These are phyloP conservation scores for Epiperipatus broadwayi DNA, from an alignment of 2,888 invertebrate species.

Conservation along the genomic window DNA sequence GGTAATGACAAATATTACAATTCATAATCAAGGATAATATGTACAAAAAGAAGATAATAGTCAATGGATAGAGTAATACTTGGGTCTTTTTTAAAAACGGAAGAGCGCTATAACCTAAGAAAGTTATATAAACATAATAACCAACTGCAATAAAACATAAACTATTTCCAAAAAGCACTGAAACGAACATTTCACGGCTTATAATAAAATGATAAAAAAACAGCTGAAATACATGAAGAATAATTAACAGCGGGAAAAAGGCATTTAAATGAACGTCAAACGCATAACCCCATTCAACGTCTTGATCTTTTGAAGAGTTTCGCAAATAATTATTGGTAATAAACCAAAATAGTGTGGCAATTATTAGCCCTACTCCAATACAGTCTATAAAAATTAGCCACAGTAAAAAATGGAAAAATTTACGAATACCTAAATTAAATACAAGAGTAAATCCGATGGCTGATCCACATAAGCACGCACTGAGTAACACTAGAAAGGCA, in stretches of 20 bases:
- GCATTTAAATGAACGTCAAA: conserved; percentile 98
- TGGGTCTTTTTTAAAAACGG: conserved; percentile 68
- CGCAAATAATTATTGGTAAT: conserved; percentile 57
- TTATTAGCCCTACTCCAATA: conserved; percentile 61
- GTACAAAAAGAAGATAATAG: conserved; percentile 53
- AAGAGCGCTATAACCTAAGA: conserved; percentile 83
- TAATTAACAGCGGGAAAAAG: conserved; percentile 83
- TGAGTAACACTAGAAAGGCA: conserved; percentile 79
- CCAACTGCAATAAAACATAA: conserved; percentile 74
- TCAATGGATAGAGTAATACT: conserved; percentile 60
- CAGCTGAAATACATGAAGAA: conserved; percentile 78
- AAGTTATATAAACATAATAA: conserved; percentile 91
- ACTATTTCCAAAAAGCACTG: conserved; percentile 63
- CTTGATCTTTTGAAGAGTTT: conserved; percentile 42
- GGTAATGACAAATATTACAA: conserved; percentile 60
- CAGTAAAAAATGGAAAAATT: conserved; percentile 57
- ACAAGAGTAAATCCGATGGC: conserved; percentile 71
- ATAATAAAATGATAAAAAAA: conserved; percentile 62
- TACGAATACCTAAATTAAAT: conserved; percentile 41
- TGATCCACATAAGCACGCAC: conserved; percentile 57
- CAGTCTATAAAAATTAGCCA: conserved; percentile 89
- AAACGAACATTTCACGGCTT: conserved; percentile 51
- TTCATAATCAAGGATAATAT: conserved; percentile 52
- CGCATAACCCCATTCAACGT: conserved; percentile 94
- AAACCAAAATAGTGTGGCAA: conserved; percentile 73